Conservation (phyloP, 2,113 vertebrate species). For the Cheilinus undulatus region DNA sequence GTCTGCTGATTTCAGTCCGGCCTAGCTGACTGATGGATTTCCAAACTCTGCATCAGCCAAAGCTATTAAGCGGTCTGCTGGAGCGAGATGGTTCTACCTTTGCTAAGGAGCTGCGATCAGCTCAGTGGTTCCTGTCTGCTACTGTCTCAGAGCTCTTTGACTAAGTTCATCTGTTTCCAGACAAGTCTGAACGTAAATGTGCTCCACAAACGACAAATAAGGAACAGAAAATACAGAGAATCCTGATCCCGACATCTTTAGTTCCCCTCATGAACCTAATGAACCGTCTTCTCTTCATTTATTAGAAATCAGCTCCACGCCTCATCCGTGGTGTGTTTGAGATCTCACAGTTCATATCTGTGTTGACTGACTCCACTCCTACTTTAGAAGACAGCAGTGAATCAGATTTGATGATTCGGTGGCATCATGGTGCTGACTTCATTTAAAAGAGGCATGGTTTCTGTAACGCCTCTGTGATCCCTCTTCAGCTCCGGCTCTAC, state of each 20-base stretch:
- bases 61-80: slow-evolving; percentile 82
- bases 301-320: slow-evolving; percentile 13
- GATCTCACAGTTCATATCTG: slow-evolving; percentile 32
- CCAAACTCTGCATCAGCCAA: slow-evolving; percentile 72
- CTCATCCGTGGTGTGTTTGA: slow-evolving; percentile 51
- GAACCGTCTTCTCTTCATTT: slow-evolving; percentile 22
- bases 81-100: slow-evolving; percentile 77
- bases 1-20: slow-evolving; percentile 66
- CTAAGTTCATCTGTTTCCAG: slow-evolving; percentile 73
- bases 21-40: slow-evolving; percentile 73
- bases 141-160: slow-evolving; percentile 73
- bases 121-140: slow-evolving; percentile 68
- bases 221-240: slow-evolving; percentile 54
- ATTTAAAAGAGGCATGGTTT: slow-evolving; percentile 41
- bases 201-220: slow-evolving; percentile 67
- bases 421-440: slow-evolving; percentile 30
- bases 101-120: slow-evolving; percentile 68
- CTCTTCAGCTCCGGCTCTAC: slow-evolving; percentile 35
- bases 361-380: slow-evolving; percentile 33
- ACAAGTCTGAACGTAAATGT: slow-evolving; percentile 65
- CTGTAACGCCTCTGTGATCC: slow-evolving; percentile 36
- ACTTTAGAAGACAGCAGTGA: slow-evolving; percentile 39
- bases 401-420: slow-evolving; percentile 54
- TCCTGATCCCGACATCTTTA: slow-evolving; percentile 43
- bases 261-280: slow-evolving; percentile 54